Percentiles rank a stretch among this genome's conserved stretches.
Conservation (phyloP, 2,797 vertebrate species). For the Dromococcyx pavoninus region DNA sequence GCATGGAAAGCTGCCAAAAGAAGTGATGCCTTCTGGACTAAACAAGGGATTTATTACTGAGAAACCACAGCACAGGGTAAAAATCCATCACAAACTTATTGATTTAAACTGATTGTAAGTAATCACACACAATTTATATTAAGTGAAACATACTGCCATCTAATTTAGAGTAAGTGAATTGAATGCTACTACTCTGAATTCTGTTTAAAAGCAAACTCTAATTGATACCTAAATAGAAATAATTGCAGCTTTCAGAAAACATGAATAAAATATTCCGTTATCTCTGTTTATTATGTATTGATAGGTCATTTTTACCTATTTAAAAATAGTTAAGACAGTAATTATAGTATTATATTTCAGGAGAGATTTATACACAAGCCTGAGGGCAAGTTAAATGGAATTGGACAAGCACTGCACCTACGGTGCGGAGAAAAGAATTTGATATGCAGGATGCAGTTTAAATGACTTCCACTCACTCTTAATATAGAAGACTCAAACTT, state of each 20-base stretch:
- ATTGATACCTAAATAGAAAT: conserved; percentile 49
- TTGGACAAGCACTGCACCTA: not conserved
- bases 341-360: conserved; percentile 36
- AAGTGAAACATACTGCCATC: conserved; percentile 66
- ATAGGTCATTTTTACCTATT: conserved; percentile 49
- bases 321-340: conserved; percentile 14
- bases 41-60: conserved; percentile 67
- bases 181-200: conserved; percentile 16
- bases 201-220: conserved; percentile 56
- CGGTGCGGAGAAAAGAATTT: not conserved
- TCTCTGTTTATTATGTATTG: conserved; percentile 24
- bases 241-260: conserved; percentile 45
- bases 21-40: conserved; percentile 52
- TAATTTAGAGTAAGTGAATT: conserved; percentile 57
- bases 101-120: conserved; percentile 69
- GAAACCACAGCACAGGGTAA: conserved; percentile 51
- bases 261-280: not conserved
- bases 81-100: conserved; percentile 69
- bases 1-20: conserved; percentile 65
- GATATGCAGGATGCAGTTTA: not conserved
- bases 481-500: not conserved
- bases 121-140: conserved; percentile 66
- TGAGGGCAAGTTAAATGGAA: conserved; percentile 1
- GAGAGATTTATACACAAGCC: not conserved
- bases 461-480: not conserved